Percentiles rank a stretch among this genome's conserved stretches.
Evolutionary conservation across 1,140 invertebrate genomes (phyloP).

Genomic region (Pseudomyrmex gracilis): DNA sequence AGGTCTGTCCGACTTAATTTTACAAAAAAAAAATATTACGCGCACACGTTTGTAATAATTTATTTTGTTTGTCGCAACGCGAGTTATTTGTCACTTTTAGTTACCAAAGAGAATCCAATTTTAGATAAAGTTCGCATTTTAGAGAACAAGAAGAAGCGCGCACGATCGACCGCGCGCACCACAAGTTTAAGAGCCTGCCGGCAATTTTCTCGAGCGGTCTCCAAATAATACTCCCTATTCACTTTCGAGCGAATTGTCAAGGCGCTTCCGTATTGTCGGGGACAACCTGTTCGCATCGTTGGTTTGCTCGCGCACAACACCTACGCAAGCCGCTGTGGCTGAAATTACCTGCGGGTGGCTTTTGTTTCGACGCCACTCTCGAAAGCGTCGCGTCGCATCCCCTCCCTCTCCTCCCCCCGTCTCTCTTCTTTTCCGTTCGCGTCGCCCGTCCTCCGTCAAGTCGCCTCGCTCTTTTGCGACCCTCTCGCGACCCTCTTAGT

Average conservation of each 20-base stretch:
- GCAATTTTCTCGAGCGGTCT: conserved; percentile 15
- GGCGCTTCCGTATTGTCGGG: conserved; percentile 19
- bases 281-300: conserved; percentile 35
- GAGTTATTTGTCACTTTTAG: too few species aligned
- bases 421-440: too few species aligned
- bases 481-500: background rate
- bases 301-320: background rate
- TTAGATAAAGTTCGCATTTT: background rate
- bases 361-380: conserved; percentile 43
- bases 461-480: background rate
- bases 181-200: conserved; percentile 29
- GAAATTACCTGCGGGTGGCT: conserved; percentile 59
- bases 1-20: conserved; percentile 25
- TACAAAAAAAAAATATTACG: background rate
- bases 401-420: conserved; percentile 7
- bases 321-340: conserved; percentile 8
- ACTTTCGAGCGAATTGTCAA: conserved; percentile 45
- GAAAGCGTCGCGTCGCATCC: background rate
- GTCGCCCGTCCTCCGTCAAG: background rate
- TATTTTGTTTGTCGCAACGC: too few species aligned
- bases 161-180: background rate
- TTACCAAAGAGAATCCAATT: background rate
- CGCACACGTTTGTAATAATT: background rate
- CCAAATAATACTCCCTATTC: conserved; percentile 16
- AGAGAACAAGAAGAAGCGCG: background rate